phyloP scores from a whole-genome alignment of 2,797 vertebrate species.

The Coregonus ussuriensis region DNA sequence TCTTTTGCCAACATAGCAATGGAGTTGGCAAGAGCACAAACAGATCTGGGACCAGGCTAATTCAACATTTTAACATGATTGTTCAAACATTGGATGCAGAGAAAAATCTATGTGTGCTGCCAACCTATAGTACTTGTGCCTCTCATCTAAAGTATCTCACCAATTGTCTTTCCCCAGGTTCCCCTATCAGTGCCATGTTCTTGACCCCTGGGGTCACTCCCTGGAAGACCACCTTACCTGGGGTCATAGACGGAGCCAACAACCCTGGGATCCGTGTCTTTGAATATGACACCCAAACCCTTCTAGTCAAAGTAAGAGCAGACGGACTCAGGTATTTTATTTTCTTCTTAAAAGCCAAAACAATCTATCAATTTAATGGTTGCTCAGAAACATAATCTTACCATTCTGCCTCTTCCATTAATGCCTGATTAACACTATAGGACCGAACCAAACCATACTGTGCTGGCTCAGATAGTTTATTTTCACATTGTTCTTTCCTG shows the following conservation, averaged over 20 bases:
- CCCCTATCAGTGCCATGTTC: constrained; percentile 86
- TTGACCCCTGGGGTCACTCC: constrained; percentile 90
- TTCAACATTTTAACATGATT: no score
- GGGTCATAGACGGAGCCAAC: constrained; percentile 89
- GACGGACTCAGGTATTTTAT: neutral
- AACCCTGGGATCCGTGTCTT: constrained; percentile 92
- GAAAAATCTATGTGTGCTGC: no score
- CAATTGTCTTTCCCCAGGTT: constrained; percentile 64
- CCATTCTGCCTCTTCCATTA: no score
- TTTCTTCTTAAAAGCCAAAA: neutral
- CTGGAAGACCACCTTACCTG: constrained; percentile 93
- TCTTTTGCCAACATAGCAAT: neutral
- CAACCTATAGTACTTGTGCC: neutral
- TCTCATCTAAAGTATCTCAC: neutral
- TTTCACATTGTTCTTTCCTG: no score
- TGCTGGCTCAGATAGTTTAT: no score
- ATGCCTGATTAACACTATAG: no score
- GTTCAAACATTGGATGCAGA: neutral
- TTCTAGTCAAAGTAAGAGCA: constrained; percentile 82
- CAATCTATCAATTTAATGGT: no score
- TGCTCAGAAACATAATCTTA: no score
- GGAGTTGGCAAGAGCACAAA: neutral
- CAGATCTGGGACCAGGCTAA: no score
- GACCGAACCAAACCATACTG: no score
- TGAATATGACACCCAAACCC: constrained; percentile 82